These are phyloP conservation scores for Trachurus trachurus DNA, from an alignment of 2,797 vertebrate genomes.

Conservation along the genomic window DNA sequence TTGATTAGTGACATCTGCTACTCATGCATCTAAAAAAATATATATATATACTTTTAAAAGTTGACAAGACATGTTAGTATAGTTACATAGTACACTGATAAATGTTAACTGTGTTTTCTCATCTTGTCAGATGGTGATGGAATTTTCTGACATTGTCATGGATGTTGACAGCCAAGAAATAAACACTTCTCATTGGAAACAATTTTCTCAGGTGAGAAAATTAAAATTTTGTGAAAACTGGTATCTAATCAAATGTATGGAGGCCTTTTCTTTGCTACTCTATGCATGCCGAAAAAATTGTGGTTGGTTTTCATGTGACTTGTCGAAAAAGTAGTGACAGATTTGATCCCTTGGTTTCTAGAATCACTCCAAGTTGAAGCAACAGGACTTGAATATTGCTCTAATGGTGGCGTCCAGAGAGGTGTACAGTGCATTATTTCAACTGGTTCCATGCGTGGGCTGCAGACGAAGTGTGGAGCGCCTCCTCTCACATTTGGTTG, in stretches of 20 bases:
- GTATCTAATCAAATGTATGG: not conserved
- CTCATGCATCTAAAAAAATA: not conserved
- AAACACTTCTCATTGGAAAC: conserved; percentile 90
- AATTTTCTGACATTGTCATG: conserved; percentile 94
- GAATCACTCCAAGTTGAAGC: conserved; percentile 94
- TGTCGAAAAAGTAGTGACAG: conserved; percentile 16
- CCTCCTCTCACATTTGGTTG: conserved; percentile 95
- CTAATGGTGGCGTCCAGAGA: conserved; percentile 96
- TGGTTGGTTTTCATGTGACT: not conserved
- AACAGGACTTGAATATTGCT: conserved; percentile 92
- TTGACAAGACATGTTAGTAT: not conserved
- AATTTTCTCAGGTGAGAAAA: conserved; percentile 92
- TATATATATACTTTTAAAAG: not conserved
- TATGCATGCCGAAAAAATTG: too few relatives aligned
- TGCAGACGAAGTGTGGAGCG: conserved; percentile 97
- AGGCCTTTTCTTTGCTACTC: not conserved
- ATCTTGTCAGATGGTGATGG: conserved; percentile 95
- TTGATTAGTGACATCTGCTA: not conserved
- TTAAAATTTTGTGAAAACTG: not conserved
- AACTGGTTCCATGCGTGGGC: conserved; percentile 96
- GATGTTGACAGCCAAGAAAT: conserved; percentile 91
- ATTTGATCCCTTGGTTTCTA: conserved; percentile 61
- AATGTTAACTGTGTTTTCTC: not conserved
- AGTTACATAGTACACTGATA: not conserved
- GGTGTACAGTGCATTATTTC: conserved; percentile 92